Percentiles rank a stretch among this genome's conserved stretches.
Conservation (phyloP, 2,888 invertebrate genomes). For the Drosophila setosimentum region DNA sequence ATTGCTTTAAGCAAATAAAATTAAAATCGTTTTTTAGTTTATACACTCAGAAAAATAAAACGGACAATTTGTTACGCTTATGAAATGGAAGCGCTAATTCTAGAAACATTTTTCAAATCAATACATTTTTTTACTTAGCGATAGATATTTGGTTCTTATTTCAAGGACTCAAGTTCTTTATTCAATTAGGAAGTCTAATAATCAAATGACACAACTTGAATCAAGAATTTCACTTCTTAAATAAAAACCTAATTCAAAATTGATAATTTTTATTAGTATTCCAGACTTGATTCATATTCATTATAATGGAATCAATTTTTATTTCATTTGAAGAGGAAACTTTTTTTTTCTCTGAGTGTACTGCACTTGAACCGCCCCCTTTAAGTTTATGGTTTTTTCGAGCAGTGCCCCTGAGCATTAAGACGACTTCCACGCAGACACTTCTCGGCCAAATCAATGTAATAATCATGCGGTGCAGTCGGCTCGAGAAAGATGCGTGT, state of each 20-base stretch:
- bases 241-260: neutral
- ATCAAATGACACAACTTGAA: neutral
- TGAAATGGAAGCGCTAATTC: neutral
- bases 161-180: neutral
- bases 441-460: slow-evolving; percentile 65
- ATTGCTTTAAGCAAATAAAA: slow-evolving; percentile 38
- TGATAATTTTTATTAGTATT: no score
- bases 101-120: neutral
- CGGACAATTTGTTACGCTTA: neutral
- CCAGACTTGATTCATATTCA: no score
- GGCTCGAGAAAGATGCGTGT: slow-evolving; percentile 78
- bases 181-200: neutral
- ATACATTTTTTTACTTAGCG: no score
- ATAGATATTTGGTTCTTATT: neutral
- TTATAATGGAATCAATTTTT: neutral
- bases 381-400: slow-evolving; percentile 17
- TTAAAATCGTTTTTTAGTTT: slow-evolving; percentile 15
- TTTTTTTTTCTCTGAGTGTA: neutral
- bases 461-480: slow-evolving; percentile 56
- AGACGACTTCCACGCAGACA: slow-evolving; percentile 79
- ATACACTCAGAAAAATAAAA: neutral
- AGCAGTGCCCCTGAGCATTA: slow-evolving; percentile 73
- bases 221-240: neutral
- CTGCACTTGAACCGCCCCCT: neutral
- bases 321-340: neutral